Evolutionary conservation across 2,797 vertebrate genomes (phyloP), one percentile per base, ranked within the genome.

Genomic region (Anabacerthia variegaticeps): DNA sequence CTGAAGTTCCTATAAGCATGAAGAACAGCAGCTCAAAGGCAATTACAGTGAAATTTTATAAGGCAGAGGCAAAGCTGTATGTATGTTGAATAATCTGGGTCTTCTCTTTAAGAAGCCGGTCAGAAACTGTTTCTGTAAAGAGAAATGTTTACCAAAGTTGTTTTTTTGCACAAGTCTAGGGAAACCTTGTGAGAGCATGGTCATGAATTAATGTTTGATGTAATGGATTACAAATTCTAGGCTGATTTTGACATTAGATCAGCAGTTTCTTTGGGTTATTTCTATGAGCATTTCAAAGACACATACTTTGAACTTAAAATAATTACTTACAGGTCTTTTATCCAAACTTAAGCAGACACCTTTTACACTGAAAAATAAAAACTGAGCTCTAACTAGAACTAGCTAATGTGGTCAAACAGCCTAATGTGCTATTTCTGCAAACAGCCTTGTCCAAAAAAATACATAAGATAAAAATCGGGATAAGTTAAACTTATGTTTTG

Each of bases 221-320:
- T 36, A 55, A 90, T 0, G 8, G 9, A 66, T 76, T 39, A 78
- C 15, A 76, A 84, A 76, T 26, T 58, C 49, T n/a, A 16, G 12
- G 19, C 39, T 56, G 26, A 74, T 59, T 89, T 71, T 77, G 34
- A 24, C n/a, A 44, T 73, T 55, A 28, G 58, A 85, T 62, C 72
- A 58, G n/a, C 21, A 7, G 5, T 27, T 73, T 58, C 27, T 75
- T 72, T 32, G 7, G 11, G 6, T 65, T 86, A 54, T 66, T 94
- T 87, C 84, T 69, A 39, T 1, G 1, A 74, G 15, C 2, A 0
- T 46, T 73, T 51, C 27, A 32, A 78, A 75, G 16, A 34, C 26
- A 44, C 1, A 1, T 19, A 51, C 23, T 63, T 67, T 21, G 16
- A 52, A 67, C 36, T 32, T 49, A 0, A 2, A 81, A 0, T 18